These are phyloP conservation scores for Betta splendens DNA, from an alignment of 2,797 vertebrate species.

Conservation along the genomic window DNA sequence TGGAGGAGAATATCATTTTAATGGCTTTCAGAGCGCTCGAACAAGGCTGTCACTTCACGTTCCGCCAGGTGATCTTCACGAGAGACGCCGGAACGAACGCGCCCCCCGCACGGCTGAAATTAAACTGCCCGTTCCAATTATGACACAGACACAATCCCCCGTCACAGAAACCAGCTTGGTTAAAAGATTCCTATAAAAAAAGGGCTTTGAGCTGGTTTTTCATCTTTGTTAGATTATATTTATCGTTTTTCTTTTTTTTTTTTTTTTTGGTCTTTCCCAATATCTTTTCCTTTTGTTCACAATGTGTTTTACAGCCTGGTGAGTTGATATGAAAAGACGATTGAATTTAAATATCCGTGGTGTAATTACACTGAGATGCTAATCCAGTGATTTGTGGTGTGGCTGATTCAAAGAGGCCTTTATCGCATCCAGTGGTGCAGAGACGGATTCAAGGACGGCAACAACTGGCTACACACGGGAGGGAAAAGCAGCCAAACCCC, in stretches of 20 bases:
- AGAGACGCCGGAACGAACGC: constrained; percentile 43
- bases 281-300: constrained; percentile 54
- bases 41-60: constrained; percentile 40
- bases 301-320: constrained; percentile 24
- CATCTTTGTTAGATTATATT: constrained; percentile 42
- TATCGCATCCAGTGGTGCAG: constrained; percentile 10
- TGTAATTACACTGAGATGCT: constrained; percentile 42
- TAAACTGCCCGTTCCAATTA: constrained; percentile 51
- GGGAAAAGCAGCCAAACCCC: no score
- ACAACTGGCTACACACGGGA: no score
- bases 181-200: constrained; percentile 35
- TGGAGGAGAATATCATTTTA: constrained; percentile 19
- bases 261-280: constrained; percentile 35
- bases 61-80: constrained; percentile 40
- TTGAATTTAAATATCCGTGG: constrained; percentile 36
- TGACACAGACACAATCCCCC: constrained; percentile 43
- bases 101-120: constrained; percentile 46
- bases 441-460: background rate
- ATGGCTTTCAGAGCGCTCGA: constrained; percentile 23
- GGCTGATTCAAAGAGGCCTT: constrained; percentile 20
- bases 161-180: constrained; percentile 13
- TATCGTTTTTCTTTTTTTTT: constrained; percentile 22
- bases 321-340: constrained; percentile 43
- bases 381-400: constrained; percentile 35
- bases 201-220: constrained; percentile 47